Percentiles rank a stretch among this genome's conserved stretches.
Evolutionary conservation across 2,113 vertebrate species (phyloP).

Genomic region (Columbina picui): DNA sequence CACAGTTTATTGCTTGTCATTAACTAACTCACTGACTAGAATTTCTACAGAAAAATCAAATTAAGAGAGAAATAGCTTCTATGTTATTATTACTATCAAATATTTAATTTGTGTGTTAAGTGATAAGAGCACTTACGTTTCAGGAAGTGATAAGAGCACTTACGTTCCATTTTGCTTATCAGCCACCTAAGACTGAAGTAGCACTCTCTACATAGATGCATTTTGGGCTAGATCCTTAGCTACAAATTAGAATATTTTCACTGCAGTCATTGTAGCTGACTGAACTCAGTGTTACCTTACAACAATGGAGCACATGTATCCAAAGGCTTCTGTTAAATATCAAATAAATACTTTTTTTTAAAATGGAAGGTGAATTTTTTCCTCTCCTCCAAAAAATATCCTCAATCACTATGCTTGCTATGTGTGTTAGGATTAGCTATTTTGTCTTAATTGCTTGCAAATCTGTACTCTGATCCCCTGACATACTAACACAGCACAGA

Average conservation of each 20-base stretch:
- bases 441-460: background rate
- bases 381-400: background rate
- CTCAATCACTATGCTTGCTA: background rate
- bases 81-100: background rate
- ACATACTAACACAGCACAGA: background rate
- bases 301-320: background rate
- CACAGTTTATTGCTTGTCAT: conserved; percentile 38
- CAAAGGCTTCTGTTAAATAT: background rate
- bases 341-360: background rate
- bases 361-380: background rate
- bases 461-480: background rate
- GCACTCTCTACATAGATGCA: background rate
- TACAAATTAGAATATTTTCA: background rate
- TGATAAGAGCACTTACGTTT: background rate
- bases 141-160: background rate
- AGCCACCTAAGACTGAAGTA: background rate
- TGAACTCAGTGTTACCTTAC: background rate
- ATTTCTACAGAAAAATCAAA: conserved; percentile 30
- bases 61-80: background rate
- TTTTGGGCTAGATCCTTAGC: background rate
- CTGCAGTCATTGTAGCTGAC: background rate
- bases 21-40: conserved; percentile 10
- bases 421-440: background rate
- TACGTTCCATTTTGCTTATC: background rate
- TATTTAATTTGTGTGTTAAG: background rate